These are phyloP conservation scores for Iselma pallidipennis DNA, from an alignment of 2,888 invertebrate species.

Conservation along the genomic window DNA sequence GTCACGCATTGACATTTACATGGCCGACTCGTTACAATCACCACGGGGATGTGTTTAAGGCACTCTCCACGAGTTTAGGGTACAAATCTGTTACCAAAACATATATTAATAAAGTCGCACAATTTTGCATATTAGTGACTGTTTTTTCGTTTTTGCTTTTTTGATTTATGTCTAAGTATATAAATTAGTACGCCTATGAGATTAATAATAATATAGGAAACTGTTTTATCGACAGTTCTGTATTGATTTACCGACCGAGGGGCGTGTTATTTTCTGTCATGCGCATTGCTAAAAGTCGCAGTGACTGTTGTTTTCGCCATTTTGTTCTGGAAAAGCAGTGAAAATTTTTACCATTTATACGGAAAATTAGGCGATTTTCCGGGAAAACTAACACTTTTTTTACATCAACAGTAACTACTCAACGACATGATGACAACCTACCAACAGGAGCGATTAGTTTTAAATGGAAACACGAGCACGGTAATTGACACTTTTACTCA, in stretches of 20 bases:
- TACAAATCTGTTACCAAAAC: too few relatives aligned
- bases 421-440: slow-evolving; percentile 51
- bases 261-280: background rate
- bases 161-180: too few relatives aligned
- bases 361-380: background rate
- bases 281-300: too few relatives aligned
- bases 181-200: background rate
- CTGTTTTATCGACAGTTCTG: background rate
- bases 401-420: background rate
- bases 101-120: too few relatives aligned
- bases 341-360: background rate
- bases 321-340: slow-evolving; percentile 11
- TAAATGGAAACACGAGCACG: slow-evolving; percentile 35
- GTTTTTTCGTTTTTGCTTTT: too few relatives aligned
- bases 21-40: background rate
- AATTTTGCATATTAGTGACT: too few relatives aligned
- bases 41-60: too few relatives aligned
- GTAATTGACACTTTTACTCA: slow-evolving; percentile 12
- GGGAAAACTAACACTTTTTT: background rate
- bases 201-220: background rate
- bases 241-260: background rate
- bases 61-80: too few relatives aligned
- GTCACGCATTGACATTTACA: background rate
- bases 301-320: slow-evolving; percentile 8
- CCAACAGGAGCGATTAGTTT: slow-evolving; percentile 45